Evolutionary conservation across 2,797 vertebrate species (phyloP).

Genomic region (Orientallactaga sibirica): DNA sequence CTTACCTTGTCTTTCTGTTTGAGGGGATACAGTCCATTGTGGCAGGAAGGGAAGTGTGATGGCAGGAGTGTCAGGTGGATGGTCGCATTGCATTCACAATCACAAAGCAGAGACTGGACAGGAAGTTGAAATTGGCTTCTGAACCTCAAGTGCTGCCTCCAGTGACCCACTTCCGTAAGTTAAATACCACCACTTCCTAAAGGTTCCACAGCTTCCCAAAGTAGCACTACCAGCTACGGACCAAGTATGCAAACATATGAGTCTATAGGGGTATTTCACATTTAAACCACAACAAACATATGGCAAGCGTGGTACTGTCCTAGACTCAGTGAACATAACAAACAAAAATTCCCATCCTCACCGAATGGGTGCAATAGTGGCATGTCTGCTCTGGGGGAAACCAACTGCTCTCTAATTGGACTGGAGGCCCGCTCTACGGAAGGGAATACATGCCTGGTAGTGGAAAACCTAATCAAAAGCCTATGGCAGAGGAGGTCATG

Average conservation of each 20-base stretch:
- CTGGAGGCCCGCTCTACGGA: too few species aligned
- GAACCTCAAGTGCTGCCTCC: background rate
- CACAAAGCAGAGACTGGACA: background rate
- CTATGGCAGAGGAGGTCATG: too few species aligned
- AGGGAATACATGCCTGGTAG: too few species aligned
- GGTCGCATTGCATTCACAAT: background rate
- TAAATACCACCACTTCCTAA: background rate
- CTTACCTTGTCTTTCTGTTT: background rate
- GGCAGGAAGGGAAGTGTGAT: background rate
- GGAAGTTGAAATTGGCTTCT: background rate
- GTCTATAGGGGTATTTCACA: background rate
- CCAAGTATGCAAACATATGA: background rate
- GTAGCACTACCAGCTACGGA: background rate
- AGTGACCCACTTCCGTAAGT: background rate
- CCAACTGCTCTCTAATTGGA: too few species aligned
- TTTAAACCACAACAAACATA: background rate
- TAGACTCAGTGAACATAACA: background rate
- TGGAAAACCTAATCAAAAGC: too few species aligned
- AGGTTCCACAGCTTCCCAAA: background rate
- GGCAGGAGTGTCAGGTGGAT: background rate
- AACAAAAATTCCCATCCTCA: background rate
- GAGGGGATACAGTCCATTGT: background rate
- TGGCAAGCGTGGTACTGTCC: background rate
- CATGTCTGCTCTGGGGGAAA: too few species aligned
- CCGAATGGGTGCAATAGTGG: too few species aligned